Conservation (phyloP, 1,140 invertebrate species). For the Drosophila leontia region DNA sequence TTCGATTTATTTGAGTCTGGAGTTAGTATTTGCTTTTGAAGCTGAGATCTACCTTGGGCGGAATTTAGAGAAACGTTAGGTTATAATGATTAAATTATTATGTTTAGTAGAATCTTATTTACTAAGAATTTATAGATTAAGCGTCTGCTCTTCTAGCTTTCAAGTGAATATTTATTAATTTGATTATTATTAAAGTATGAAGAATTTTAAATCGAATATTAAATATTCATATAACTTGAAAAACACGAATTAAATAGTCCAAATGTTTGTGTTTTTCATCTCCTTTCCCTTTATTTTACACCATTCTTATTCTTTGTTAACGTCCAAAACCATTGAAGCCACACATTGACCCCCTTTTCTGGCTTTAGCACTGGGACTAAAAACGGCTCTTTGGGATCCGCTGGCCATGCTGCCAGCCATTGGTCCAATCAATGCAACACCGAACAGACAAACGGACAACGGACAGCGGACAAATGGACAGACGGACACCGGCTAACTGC, state of each 20-base stretch:
- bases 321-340: constrained; percentile 17
- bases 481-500: constrained; percentile 28
- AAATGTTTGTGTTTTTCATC: not conserved
- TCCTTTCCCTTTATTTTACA: not conserved
- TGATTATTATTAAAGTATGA: too few species aligned
- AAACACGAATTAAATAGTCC: not conserved
- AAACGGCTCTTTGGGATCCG: constrained; percentile 19
- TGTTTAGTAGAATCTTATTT: too few species aligned
- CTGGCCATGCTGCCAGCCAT: constrained; percentile 39
- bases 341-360: constrained; percentile 24
- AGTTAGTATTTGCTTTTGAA: constrained; percentile 10
- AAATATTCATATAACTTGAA: not conserved
- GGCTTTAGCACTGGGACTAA: constrained; percentile 1
- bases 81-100: too few species aligned
- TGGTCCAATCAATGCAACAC: constrained; percentile 59
- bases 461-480: constrained; percentile 2
- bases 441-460: constrained; percentile 26
- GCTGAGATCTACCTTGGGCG: not conserved
- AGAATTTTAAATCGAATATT: too few species aligned
- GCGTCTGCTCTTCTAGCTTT: not conserved
- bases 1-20: constrained; percentile 20
- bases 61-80: too few species aligned
- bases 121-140: not conserved
- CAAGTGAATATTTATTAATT: not conserved
- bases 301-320: constrained; percentile 10